Base-by-base conservation (phyloP, 1,140 invertebrate genomes). In the Neodiprion virginianus region DNA sequence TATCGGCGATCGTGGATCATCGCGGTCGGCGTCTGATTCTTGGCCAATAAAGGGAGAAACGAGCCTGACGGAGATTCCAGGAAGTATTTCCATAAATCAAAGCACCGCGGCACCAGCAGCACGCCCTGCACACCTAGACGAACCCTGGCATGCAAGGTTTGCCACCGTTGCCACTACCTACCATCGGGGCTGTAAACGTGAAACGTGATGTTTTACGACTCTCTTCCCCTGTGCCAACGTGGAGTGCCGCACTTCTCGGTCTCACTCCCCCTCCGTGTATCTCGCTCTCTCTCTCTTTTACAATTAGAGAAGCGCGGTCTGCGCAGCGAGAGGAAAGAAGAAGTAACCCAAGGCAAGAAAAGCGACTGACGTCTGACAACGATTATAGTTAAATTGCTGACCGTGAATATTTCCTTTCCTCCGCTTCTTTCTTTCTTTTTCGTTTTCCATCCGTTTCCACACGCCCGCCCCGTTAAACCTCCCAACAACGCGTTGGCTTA, bases 201-300 rank as follows among this genome's bases (percentile, higher is more conserved):
- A 61, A 61, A 8, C 53, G 53, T 17, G 53, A 61, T 61, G 53
- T 61, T 61, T 61, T 61, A 61, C 53, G 53, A 61, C 53, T 61
- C 53, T 53, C 50, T 61, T 61, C 8, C 28, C 17, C 17, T 65
- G 61, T 65, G 17, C 12, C 61, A 14, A 14, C 61, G 61, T 65
- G 4, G 12, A 14, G 1, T 65, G 17, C 12, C 17, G 17, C 61
- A 65, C 61, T 65, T 14, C 17, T 14, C 61, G 10, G 10, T 11
- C 53, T n/a, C 53, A 61, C 66, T 70, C 69, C 69, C 50, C 49
- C 73, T 67, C 65, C 69, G 23, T 48, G 21, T 53, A 28, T 72
- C 67, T 40, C 67, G 61, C 49, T 70, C 72, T 50, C 9, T 50
- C 71, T 71, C 72, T 72, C 49, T 74, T 69, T 61, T 61, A 61